Base-by-base conservation (phyloP, 2,113 vertebrate species). In the Psephotus haematonotus region DNA sequence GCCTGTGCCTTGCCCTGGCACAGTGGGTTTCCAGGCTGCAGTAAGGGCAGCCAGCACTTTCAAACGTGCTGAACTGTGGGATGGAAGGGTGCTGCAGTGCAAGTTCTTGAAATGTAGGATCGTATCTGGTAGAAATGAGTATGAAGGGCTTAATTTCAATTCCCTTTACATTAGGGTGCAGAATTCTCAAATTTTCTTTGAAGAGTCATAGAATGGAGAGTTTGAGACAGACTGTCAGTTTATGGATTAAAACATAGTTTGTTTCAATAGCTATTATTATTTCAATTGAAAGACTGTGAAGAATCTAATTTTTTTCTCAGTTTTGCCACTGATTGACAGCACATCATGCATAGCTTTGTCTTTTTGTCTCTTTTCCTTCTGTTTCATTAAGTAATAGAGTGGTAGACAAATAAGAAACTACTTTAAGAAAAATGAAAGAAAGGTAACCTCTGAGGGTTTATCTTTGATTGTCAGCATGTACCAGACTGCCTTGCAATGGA, bases 1-100 rank as follows among this genome's bases (percentile, higher is more conserved):
- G 23, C 29, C 23, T 8, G 10, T 1, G 0, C 24, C 57, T 59
- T 39, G 17, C 7, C 15, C n/a, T 1, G 0, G 24, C 43, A 23
- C 28, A 22, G 35, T 3, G 17, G 37, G 10, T 41, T 59, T 0
- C 0, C 13, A 23, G 72, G 46, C 39, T 68, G 33, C 25, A 10
- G 20, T 1, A 2, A 1, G 7, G 22, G 39, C 47, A 63, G 25
- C 49, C 37, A 28, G 28, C 5, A 3, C 49, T 27, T 2, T 17
- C 49, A 50, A 11, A 4, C 19, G 5, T 2, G 1, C 37, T 46
- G 20, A 13, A 37, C 1, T 1, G 2, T 28, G 37, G 22, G 15
- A 55, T 7, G 10, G 57, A 23, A 23, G 17, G 28, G 3, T 33
- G 37, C 49, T 17, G 35, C 24, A 35, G 12, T 10, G 14, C 35